Base-by-base conservation (phyloP, 2,113 vertebrate species). In the Ahaetulla prasina region DNA sequence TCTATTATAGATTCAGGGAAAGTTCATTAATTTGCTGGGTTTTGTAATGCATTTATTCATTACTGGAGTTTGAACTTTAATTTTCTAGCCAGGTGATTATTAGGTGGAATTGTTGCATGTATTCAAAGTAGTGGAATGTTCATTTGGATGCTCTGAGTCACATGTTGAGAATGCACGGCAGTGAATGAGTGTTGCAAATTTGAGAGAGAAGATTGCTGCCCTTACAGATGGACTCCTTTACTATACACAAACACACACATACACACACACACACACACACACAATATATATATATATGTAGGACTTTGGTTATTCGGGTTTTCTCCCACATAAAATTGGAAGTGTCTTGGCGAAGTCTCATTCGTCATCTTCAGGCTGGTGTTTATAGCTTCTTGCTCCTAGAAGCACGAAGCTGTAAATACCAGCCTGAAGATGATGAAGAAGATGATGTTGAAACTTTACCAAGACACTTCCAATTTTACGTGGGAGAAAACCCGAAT, bases 21-120 rank as follows among this genome's bases (percentile, higher is more conserved):
- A 92, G 96, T 97, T 96, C 96, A 97, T 97, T 97, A 95, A 97
- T 97, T 97, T 96, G 91, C 93, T 97, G 90, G 45, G 12, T 18
- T 91, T 94, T 85, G 92, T 93, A 94, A 53, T 93, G 63, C 45
- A 63, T 43, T 91, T 95, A 92, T 0, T 94, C 94, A 86, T 88
- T 94, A 96, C 92, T 39, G 86, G 94, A 95, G n/a, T 87, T 25
- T 86, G 7, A 18, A 92, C 93, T 94, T 93, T 95, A 90, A 54
- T 93, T 96, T 96, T 93, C 95, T 12, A 3, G 90, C 1, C 1
- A 85, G 91, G 7, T 92, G 6, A 90, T 95, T 43, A 60, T 11
- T 47, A 74, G 0, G 74, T 52, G 90, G 87, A 87, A 23, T 0
- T 0, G 47, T 12, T 52, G 9, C 0, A 0, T 89, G 93, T 25